Evolutionary conservation across 2,113 vertebrate species (phyloP), one percentile per base, ranked within the genome.

Genomic region (Tiliqua scincoides): DNA sequence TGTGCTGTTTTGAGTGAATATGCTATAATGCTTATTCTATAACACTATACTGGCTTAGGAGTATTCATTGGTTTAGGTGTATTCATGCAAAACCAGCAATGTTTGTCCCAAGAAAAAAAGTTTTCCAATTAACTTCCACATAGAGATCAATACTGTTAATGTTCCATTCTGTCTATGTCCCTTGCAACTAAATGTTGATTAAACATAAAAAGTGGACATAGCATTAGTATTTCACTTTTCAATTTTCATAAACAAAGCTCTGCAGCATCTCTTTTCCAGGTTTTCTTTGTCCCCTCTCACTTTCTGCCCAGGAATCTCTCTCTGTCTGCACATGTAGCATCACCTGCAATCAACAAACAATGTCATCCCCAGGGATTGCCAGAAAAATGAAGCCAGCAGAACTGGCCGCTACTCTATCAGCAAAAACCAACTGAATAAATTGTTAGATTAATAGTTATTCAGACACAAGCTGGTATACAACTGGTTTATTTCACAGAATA

Each of bases 121-220:
- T 25, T 62, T 77, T 82, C 80, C 79, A 57, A 78, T 85, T 89
- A 85, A 21, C 79, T 37, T 18, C 8, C 11, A n/a, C 1, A n/a
- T 10, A 27, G 23, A n/a, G 17, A 78, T 85, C 72, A 78, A 85
- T 78, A 82, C 70, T 59, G 48, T 65, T 85, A 82, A 89, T 59
- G 57, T 78, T 77, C 65, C 74, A 57, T 82, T 89, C 74, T 18
- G 72, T n/a, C 63, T 78, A 63, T 27, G 32, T 27, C 63, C 57
- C n/a, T 65, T 37, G 73, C 40, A 89, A 35, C 35, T 63, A n/a
- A 68, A 57, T 27, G 73, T 85, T 81, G 73, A 71, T 85, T 85
- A 71, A 82, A 40, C 61, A 59, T 70, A 20, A 85, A 68, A 59
- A 67, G 17, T 30, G 12, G 54, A 61, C 21, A 30, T n/a, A 27